Evolutionary conservation across 2,113 vertebrate genomes (phyloP), one percentile per base, ranked within the genome.

Genomic region (Urocitellus parryii): DNA sequence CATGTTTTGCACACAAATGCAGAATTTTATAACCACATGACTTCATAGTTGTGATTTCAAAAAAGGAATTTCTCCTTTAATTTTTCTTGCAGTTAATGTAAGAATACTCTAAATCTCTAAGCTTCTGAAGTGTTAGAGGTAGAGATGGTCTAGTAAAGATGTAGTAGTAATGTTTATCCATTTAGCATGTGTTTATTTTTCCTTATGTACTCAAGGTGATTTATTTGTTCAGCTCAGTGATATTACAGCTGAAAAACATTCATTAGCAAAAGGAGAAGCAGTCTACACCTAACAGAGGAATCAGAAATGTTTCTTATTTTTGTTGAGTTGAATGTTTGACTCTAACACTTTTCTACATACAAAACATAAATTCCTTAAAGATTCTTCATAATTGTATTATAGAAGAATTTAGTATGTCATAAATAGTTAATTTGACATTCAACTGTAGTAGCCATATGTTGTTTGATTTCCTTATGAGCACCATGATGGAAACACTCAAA

Each of bases 1-100:
- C 96, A 90, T 98, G 94, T 97, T 98, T 98, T 98, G 95, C 98
- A 98, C 51, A 88, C 88, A 96, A 98, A 96, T 83, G 93, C 95
- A 88, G 97, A 96, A 81, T 98, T 98, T 93, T 98, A 94, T 97
- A 95, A 98, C 94, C 91, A 97, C 90, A 97, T 95, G 76, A 90
- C 85, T 97, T 97, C 96, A 80, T 51, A 86, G 73, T 85, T 96
- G 95, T 96, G 97, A 95, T 67, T 51, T 97, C 93, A 51, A 97
- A 97, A 96, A 96, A 97, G 94, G 97, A 97, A 94, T 96, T 97
- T 96, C 81, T 97, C 90, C 81, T 96, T 96, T 95, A 53, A 85
- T 74, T 91, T 95, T 91, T 97, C 97, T 97, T 92, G 73, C 83
- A 97, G 87, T 97, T 97, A 0, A 4, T 97, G 95, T 97, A 97